Conservation (phyloP, 2,888 invertebrate genomes). For the Tortrix viridana region DNA sequence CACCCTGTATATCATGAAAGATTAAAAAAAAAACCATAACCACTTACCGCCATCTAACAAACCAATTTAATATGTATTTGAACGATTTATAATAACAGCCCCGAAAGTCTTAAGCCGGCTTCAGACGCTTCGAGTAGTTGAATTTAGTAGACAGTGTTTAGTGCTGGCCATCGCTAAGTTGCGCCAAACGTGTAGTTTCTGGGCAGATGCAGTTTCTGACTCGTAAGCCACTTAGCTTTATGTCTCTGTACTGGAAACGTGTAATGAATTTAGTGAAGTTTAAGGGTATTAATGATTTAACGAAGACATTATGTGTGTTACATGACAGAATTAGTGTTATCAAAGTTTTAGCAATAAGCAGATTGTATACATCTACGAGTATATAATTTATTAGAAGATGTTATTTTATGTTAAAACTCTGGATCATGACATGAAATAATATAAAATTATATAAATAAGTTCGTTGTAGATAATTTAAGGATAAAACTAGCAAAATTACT, state of each 20-base stretch:
- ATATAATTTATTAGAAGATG: too few species aligned
- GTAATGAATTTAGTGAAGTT: slow-evolving; percentile 2
- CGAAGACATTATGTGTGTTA: slow-evolving; percentile 6
- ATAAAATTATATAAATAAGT: too few species aligned
- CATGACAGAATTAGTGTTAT: not conserved
- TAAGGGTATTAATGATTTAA: not conserved
- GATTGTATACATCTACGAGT: too few species aligned
- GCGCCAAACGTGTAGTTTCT: slow-evolving; percentile 18
- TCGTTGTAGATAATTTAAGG: too few species aligned
- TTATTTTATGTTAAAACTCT: too few species aligned
- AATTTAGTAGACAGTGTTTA: slow-evolving; percentile 14
- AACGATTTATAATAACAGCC: slow-evolving; percentile 17
- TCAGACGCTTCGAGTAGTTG: slow-evolving; percentile 14
- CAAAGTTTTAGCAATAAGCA: too few species aligned
- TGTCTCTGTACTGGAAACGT: not conserved
- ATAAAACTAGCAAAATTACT: too few species aligned
- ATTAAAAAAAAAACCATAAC: too few species aligned
- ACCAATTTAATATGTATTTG: slow-evolving; percentile 7
- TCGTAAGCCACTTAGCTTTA: slow-evolving; percentile 28
- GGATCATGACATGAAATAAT: too few species aligned
- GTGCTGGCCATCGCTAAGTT: slow-evolving; percentile 21
- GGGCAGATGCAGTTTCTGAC: slow-evolving; percentile 7
- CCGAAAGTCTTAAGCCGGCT: slow-evolving; percentile 8
- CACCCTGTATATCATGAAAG: too few species aligned
- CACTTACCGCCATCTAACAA: not conserved